Evolutionary conservation across 2,113 vertebrate species (phyloP), one percentile per base, ranked within the genome.

Genomic region (Bagarius yarrelli): DNA sequence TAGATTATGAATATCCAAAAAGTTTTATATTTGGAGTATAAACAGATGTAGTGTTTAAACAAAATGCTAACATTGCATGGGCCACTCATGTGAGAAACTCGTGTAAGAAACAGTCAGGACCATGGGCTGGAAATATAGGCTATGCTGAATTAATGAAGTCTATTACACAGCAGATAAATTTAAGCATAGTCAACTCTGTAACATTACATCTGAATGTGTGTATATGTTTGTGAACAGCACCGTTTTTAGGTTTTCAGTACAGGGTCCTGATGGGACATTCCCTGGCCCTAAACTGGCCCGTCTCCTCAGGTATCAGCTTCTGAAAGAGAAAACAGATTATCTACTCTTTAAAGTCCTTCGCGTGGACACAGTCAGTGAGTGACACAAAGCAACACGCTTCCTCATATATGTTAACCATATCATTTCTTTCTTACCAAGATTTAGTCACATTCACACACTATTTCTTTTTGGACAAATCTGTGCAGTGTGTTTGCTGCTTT

Each of bases 331-430:
- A 86, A 92, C 90, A 0, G 93, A 95, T 84, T 96, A 94, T 78
- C 86, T 98, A 85, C 93, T 95, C 60, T 98, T 96, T 86, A 94
- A 93, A 86, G 94, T 95, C n/a, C 91, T 98, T 78, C 86, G 95
- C 36, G 93, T 97, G 25, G 95, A 98, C 90, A 95, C 95, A 0
- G 94, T 93, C 79, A 90, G 96, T 98, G 90, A 81, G 92, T 90
- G 3, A 63, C 71, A 63, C 23, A 40, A 27, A 34, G 30, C 57
- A 13, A 50, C 8, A 34, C 13, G 34, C 57, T 40, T 32, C 40
- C 11, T 40, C 21, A n/a, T 80, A 11, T 30, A 14, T 30, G 55
- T 32, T 21, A 60, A 27, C 1, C 34, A 60, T 15, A 14, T 25
- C 27, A 69, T 2, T 18, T n/a, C 36, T 32, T 21, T 61, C 15